Conservation (phyloP, 1,140 invertebrate species). For the Drosophila pandora region DNA sequence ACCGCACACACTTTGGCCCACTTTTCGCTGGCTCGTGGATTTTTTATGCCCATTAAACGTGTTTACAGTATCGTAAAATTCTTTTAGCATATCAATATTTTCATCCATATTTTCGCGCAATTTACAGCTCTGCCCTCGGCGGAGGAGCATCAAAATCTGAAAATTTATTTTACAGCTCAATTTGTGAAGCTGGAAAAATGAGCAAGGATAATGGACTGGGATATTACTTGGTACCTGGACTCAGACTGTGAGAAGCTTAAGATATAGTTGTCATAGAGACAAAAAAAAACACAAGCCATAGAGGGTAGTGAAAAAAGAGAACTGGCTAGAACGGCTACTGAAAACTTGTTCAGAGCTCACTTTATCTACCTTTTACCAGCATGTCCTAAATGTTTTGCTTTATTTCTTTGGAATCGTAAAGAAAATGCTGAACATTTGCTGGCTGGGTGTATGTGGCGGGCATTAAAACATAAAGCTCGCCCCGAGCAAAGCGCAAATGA, state of each 20-base stretch:
- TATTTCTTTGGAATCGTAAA: slow-evolving; percentile 23
- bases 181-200: slow-evolving; percentile 42
- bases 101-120: slow-evolving; percentile 19
- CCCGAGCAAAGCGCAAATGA: slow-evolving; percentile 70
- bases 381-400: slow-evolving; percentile 30
- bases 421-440: slow-evolving; percentile 13
- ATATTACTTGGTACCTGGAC: not conserved
- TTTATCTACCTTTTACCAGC: slow-evolving; percentile 1
- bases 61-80: slow-evolving; percentile 81
- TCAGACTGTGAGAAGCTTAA: too few species aligned
- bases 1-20: slow-evolving; percentile 28
- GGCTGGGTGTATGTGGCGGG: slow-evolving; percentile 20
- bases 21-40: not conserved
- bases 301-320: not conserved
- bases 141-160: slow-evolving; percentile 50
- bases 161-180: slow-evolving; percentile 71
- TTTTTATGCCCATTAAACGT: slow-evolving; percentile 70
- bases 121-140: slow-evolving; percentile 15
- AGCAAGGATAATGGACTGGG: not conserved
- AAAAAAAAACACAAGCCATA: not conserved
- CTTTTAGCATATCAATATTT: slow-evolving; percentile 49
- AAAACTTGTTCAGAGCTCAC: not conserved
- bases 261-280: not conserved
- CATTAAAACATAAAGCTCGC: slow-evolving; percentile 58
- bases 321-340: not conserved